Evolutionary conservation across 2,888 invertebrate genomes (phyloP), one percentile per base, ranked within the genome.

Genomic region (Eledone cirrhosa): DNA sequence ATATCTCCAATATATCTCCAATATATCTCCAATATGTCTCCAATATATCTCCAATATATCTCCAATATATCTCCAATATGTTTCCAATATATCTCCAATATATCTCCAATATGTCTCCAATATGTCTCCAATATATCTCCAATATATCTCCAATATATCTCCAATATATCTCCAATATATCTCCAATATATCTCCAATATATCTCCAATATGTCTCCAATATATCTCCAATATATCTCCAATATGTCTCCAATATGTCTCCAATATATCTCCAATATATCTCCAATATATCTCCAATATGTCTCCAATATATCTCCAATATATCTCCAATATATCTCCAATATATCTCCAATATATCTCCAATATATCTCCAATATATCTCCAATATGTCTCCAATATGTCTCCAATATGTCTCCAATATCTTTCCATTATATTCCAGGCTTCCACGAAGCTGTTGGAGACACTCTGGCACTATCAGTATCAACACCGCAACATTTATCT

Each of bases 361-460:
- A 41, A 8, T 5, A 41, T 41, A 11, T 41, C 41, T 41, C 5
- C 41, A 41, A 41, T 41, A 2, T 41, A 2, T 41, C 41, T 41
- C 11, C 41, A 8, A 8, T 41, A 8, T 41, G 41, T 41, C 41
- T 41, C 8, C 41, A 41, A 8, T 5, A 41, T 41, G 41, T 41
- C 41, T 41, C 5, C 41, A 41, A 41, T 41, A 2, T 41, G 2
- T 41, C 1, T 41, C 5, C 19, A 13, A 11, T 5, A 22, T 3
- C 1, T 53, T 78, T 78, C 31, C 29, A 29, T 27, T 29, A 47
- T 48, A 29, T 78, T 83, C n/a, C 84, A 83, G 90, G 89, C 29
- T 90, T 91, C 80, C 90, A 90, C 79, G 90, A 90, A 82, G 90
- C 90, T 7, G 85, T 90, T 31, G 90, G 90, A 11, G 90, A 91